Percentiles rank a stretch among this genome's conserved stretches.
These are phyloP conservation scores for Hypomecis atomaria DNA, from an alignment of 2,888 invertebrate genomes.

Conservation along the genomic window DNA sequence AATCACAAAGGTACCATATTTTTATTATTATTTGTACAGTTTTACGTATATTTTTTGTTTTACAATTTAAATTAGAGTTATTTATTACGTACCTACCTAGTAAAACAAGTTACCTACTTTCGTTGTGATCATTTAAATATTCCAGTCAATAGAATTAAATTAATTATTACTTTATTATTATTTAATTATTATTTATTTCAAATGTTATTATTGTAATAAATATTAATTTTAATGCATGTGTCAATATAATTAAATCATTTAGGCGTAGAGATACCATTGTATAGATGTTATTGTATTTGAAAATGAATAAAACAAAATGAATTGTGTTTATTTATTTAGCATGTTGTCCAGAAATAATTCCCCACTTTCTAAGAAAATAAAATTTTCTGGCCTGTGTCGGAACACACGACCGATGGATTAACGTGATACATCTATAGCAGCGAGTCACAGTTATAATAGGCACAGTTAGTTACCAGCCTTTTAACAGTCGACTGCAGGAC, in stretches of 20 bases:
- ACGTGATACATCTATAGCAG: too few relatives aligned
- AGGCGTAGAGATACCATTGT: slow-evolving; percentile 81
- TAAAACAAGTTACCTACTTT: slow-evolving; percentile 44
- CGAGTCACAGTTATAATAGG: too few relatives aligned
- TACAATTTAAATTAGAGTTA: slow-evolving; percentile 1
- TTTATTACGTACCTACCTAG: neutral
- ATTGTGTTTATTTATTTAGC: slow-evolving; percentile 53
- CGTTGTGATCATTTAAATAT: slow-evolving; percentile 50
- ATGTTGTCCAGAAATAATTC: neutral
- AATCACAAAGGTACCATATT: too few relatives aligned
- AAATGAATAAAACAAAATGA: slow-evolving; percentile 78
- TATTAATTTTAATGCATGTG: slow-evolving; percentile 73
- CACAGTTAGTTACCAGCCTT: too few relatives aligned
- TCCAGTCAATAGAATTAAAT: slow-evolving; percentile 46
- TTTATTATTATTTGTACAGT: neutral
- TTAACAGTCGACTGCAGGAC: too few relatives aligned
- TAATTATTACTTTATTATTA: slow-evolving; percentile 19
- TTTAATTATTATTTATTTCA: slow-evolving; percentile 42
- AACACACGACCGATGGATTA: too few relatives aligned
- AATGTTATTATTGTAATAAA: slow-evolving; percentile 45
- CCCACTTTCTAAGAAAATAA: too few relatives aligned
- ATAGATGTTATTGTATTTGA: slow-evolving; percentile 85
- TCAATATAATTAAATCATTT: slow-evolving; percentile 77
- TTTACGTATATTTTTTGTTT: neutral
- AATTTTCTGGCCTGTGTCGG: too few relatives aligned